Evolutionary conservation across 2,888 invertebrate genomes (phyloP).

Genomic region (Ligdia adustata): DNA sequence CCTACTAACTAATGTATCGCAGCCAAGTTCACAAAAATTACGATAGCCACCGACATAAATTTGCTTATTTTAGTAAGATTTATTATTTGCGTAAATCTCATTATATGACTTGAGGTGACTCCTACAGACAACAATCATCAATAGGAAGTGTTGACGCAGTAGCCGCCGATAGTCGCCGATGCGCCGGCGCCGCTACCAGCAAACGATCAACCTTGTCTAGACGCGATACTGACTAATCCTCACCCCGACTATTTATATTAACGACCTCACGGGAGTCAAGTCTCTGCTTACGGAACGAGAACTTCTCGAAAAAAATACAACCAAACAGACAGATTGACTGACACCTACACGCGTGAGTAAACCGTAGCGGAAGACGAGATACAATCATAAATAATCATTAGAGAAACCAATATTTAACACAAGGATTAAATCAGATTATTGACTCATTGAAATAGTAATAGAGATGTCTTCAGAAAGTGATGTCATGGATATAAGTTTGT

Average conservation of each 20-base stretch:
- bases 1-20: too few species aligned
- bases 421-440: not conserved
- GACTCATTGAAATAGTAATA: not conserved
- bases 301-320: constrained; percentile 11
- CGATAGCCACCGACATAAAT: too few species aligned
- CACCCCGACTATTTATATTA: constrained; percentile 33
- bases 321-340: constrained; percentile 15
- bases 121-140: not conserved
- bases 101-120: not conserved
- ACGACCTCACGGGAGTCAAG: constrained; percentile 14
- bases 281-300: constrained; percentile 4
- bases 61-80: too few species aligned
- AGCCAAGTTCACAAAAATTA: too few species aligned
- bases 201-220: constrained; percentile 54
- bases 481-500: constrained; percentile 1
- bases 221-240: constrained; percentile 47
- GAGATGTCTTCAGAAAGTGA: not conserved
- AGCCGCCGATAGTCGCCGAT: constrained; percentile 7
- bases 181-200: constrained; percentile 43
- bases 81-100: too few species aligned
- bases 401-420: not conserved
- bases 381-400: not conserved
- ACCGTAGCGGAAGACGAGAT: too few species aligned
- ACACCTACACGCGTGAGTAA: constrained; percentile 10
- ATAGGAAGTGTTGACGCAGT: constrained; percentile 9